Evolutionary conservation across 92 coral and sea anemone species (phyloP).

Genomic region (Virgularia gustaviana): DNA sequence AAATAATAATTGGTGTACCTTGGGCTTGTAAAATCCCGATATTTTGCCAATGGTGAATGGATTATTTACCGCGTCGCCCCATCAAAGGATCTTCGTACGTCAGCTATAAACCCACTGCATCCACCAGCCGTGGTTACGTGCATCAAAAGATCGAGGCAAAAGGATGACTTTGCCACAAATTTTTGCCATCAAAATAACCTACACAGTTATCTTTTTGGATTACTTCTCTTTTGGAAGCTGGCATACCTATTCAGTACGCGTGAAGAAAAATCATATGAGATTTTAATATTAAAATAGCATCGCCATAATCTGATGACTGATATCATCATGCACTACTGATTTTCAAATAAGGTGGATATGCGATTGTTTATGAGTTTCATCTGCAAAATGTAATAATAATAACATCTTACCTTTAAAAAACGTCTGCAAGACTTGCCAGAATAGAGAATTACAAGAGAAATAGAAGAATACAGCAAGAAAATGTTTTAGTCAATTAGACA

Average conservation of each 20-base stretch:
- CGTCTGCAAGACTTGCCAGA: too few species aligned
- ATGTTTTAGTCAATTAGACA: too few species aligned
- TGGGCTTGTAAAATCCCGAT: not conserved
- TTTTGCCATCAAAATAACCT: not conserved
- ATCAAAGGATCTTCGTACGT: constrained; percentile 3
- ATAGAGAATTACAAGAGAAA: too few species aligned
- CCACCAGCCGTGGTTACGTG: not conserved
- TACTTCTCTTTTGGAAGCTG: not conserved
- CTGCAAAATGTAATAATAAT: too few species aligned
- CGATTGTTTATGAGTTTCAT: too few species aligned
- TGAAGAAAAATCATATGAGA: not conserved
- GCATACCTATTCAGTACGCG: not conserved
- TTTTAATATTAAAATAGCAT: constrained; percentile 18
- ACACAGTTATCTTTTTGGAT: not conserved
- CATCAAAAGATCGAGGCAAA: not conserved
- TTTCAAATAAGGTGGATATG: too few species aligned
- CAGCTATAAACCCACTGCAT: not conserved
- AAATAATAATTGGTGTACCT: too few species aligned
- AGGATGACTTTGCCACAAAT: constrained; percentile 7
- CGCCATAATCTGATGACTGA: too few species aligned
- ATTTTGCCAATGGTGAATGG: not conserved
- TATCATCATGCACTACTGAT: too few species aligned
- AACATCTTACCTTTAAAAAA: too few species aligned
- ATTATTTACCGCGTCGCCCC: not conserved
- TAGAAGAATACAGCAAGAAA: too few species aligned